Base-by-base conservation (phyloP, 1,140 invertebrate species). In the Helicoverpa armigera region DNA sequence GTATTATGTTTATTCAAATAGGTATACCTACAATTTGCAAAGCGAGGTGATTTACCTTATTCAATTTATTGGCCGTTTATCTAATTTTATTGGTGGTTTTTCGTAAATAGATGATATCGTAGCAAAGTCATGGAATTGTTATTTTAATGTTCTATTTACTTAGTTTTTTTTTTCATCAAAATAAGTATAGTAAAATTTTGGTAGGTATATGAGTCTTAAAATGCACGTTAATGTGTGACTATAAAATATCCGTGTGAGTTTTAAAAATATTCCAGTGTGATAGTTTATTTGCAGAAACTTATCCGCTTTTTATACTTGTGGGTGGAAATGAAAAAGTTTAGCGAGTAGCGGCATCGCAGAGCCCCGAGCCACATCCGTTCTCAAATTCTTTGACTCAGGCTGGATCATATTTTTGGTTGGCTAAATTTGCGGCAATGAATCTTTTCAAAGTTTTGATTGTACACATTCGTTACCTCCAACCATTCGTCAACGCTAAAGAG, bases 381-480 rank as follows among this genome's bases (percentile, higher is more conserved):
- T 73, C 35, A 84, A 86, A 86, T 77, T 88, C 79, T 85, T 88
- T 82, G 79, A 82, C 81, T 85, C 79, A 75, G 87, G 72, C 82
- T 78, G 85, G 84, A 87, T 88, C 87, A 87, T 89, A 88, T 90
- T 89, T 91, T 88, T 85, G 83, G 83, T 70, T 75, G 70, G 86
- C 82, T 61, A 84, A 88, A 88, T 88, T 89, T 88, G 85, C 84
- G 85, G 88, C 86, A 90, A 90, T 91, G 88, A 91, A 91, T 90
- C 89, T 91, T 86, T 86, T 80, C 88, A 79, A 91, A 90, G 85
- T 91, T 90, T 90, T 89, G 89, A 90, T 89, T 91, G 88, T 88
- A 85, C 89, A 87, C 89, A 90, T 91, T 89, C 83, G 87, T 91
- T 89, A 89, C 85, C 75, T 85, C 79, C 69, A 82, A 63, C 85